phyloP scores from a whole-genome alignment of 2,888 invertebrate genomes.

The Trimorus sp. region DNA sequence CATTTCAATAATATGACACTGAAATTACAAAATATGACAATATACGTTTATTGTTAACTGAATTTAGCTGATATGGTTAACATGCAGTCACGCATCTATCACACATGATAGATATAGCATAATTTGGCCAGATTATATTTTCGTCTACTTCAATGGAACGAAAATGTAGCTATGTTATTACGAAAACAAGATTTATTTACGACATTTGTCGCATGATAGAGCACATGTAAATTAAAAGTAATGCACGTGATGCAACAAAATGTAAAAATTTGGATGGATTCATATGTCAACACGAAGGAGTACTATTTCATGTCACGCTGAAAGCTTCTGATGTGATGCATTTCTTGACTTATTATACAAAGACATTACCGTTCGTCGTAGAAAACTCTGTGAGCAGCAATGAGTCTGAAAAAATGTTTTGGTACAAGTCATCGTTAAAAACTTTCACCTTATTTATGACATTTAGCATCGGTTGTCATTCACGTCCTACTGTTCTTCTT shows the following conservation, averaged over 20 bases:
- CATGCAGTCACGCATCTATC: no score
- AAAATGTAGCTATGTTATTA: no score
- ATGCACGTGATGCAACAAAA: constrained; percentile 12
- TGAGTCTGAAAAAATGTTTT: constrained; percentile 41
- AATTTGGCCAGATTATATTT: no score
- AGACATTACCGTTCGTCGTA: constrained; percentile 37
- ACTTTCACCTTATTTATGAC: constrained; percentile 37
- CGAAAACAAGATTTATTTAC: neutral
- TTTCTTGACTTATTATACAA: constrained; percentile 52
- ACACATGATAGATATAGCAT: no score
- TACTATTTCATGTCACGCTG: constrained; percentile 50
- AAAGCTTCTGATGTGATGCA: constrained; percentile 53
- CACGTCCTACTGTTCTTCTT: neutral
- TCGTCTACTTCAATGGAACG: no score
- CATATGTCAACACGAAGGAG: constrained; percentile 48
- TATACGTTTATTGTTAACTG: no score
- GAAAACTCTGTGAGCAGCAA: constrained; percentile 30
- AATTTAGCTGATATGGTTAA: no score
- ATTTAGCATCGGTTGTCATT: constrained; percentile 27
- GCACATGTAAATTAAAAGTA: constrained; percentile 29
- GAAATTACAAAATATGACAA: no score
- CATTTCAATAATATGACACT: no score
- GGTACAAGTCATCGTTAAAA: constrained; percentile 30
- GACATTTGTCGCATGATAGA: constrained; percentile 11
- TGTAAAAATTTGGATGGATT: constrained; percentile 46